Evolutionary conservation across 2,888 invertebrate species (phyloP), one percentile per base, ranked within the genome.

Genomic region (Margaritifera margaritifera): DNA sequence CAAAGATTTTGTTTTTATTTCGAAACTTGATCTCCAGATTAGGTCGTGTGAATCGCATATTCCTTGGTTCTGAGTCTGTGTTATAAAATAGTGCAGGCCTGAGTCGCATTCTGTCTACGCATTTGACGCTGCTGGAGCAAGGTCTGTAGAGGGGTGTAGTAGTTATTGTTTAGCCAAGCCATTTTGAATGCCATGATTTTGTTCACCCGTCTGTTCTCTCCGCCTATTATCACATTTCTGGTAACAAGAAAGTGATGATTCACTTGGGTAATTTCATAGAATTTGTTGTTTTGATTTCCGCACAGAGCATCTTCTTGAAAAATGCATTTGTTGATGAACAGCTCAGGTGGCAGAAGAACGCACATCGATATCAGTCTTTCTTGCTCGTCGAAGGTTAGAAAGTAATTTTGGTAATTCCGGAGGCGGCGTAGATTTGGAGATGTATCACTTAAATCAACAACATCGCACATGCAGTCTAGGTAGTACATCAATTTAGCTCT

Each of bases 151-250:
- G 77, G 77, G 15, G 59, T 22, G 3, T 56, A 53, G 69, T 71
- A 74, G 22, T 74, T 60, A 4, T 63, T 54, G 8, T 64, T 31
- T n/a, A 74, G 55, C 74, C 77, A 77, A 6, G 31, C 54, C 72
- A 65, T 68, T 57, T 72, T 77, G 60, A 74, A 77, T 18, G 72
- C 61, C 77, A 77, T 77, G 18, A 74, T 77, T 25, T 71, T 72
- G 20, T 66, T 68, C 51, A 77, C 74, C 31, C 60, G 64, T 55
- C 67, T 67, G 25, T 70, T 68, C 51, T 63, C 59, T 20, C 77
- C 77, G 18, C 72, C 74, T 31, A 77, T 71, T 53, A 74, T 22
- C 5, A 74, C 63, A 56, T 65, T 72, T 24, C 72, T 71, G 42
- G 77, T 68, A 8, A 77, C 69, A 20, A 74, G 24, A 0, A 77